Percentiles rank a stretch among this genome's conserved stretches.
phyloP scores from a whole-genome alignment of 2,888 invertebrate species.

The Mythimna albipuncta region DNA sequence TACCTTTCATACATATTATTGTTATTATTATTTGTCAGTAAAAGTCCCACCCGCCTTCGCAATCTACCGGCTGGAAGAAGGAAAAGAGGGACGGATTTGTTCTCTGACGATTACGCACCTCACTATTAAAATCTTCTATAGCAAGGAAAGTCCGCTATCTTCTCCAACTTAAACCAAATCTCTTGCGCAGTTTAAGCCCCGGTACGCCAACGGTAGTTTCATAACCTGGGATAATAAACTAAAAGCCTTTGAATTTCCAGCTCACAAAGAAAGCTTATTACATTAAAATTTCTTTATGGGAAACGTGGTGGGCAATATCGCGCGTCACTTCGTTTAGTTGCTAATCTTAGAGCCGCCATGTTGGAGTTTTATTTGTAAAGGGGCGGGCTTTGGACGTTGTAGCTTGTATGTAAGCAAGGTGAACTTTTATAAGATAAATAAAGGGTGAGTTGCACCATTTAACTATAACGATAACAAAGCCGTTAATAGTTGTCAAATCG shows the following conservation, averaged over 20 bases:
- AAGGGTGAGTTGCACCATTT: no score
- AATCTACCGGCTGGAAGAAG: no score
- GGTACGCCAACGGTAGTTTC: conserved; percentile 75
- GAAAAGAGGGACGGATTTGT: no score
- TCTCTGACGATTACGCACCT: no score
- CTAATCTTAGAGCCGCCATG: conserved; percentile 48
- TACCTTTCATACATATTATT: no score
- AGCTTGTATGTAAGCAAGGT: neutral
- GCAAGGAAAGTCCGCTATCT: neutral
- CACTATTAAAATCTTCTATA: no score
- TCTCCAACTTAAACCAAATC: conserved; percentile 39
- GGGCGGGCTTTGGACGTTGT: neutral
- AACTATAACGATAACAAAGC: no score
- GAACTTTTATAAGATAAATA: neutral
- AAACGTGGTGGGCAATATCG: conserved; percentile 71
- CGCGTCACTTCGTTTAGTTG: conserved; percentile 68
- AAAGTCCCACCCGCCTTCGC: no score
- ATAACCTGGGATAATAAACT: conserved; percentile 86
- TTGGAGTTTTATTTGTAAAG: conserved; percentile 29
- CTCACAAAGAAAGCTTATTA: conserved; percentile 86
- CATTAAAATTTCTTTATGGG: conserved; percentile 82
- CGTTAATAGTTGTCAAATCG: no score
- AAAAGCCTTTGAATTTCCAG: conserved; percentile 83
- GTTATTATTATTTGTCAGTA: no score
- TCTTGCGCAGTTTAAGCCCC: conserved; percentile 70